These are phyloP conservation scores for Astyanax mexicanus DNA, from an alignment of 2,797 vertebrate genomes.

Conservation along the genomic window DNA sequence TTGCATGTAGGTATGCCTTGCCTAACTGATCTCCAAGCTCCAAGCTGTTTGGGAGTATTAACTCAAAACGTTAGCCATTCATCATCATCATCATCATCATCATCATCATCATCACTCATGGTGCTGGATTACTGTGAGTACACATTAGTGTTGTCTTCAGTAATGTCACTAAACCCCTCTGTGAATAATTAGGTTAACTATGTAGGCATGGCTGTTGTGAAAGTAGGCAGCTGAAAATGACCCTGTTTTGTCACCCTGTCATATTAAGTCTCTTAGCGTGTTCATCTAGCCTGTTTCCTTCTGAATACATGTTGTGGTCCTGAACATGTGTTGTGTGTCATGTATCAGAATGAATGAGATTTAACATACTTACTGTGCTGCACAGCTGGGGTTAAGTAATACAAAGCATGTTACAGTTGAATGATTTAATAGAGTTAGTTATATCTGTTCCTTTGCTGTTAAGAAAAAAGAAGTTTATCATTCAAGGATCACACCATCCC, in stretches of 20 bases:
- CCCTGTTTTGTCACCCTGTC: constrained; percentile 51
- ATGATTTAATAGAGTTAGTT: constrained; percentile 53
- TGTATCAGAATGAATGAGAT: constrained; percentile 57
- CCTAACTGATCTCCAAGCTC: constrained; percentile 20
- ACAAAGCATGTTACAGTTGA: constrained; percentile 31
- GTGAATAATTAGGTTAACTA: constrained; percentile 45
- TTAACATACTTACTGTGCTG: constrained; percentile 67
- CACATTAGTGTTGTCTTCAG: constrained; percentile 5
- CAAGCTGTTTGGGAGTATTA: constrained; percentile 10
- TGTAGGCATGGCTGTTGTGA: constrained; percentile 3
- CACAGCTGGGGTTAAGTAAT: constrained; percentile 32
- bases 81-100: neutral
- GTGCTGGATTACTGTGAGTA: constrained; percentile 4
- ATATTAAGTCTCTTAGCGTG: constrained; percentile 44
- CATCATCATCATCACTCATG: neutral
- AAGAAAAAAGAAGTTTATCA: constrained; percentile 29
- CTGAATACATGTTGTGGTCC: constrained; percentile 54
- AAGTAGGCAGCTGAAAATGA: constrained; percentile 18
- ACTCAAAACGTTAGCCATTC: constrained; percentile 15
- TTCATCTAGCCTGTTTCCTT: constrained; percentile 46
- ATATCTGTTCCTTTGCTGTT: constrained; percentile 20
- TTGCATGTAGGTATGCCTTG: constrained; percentile 23
- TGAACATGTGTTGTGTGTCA: constrained; percentile 38
- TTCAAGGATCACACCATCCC: too few relatives aligned
- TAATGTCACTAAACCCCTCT: constrained; percentile 24